Base-by-base conservation (phyloP, 2,797 vertebrate genomes). In the Orientallactaga sibirica region DNA sequence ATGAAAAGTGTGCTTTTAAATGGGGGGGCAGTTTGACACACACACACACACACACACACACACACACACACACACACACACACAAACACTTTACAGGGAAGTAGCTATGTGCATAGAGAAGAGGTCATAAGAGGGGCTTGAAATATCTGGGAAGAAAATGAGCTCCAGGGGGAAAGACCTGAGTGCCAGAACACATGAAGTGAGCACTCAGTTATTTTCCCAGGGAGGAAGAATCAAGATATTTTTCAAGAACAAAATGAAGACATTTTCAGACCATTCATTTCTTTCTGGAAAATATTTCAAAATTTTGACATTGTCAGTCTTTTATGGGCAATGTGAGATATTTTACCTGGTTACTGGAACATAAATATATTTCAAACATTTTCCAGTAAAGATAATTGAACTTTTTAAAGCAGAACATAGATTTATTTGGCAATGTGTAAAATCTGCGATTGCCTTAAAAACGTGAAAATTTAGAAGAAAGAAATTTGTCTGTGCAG, bases 151-250 rank as follows among this genome's bases (percentile, higher is more conserved):
- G 27, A 94, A 84, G 64, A 41, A 81, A 92, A 93, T 80, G 67
- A 61, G 88, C 92, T 88, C 33, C 27, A 41, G 94, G 88, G 73
- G 14, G 18, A 55, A 58, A 73, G 75, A 33, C 70, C 10, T 0
- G 55, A 37, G 3, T 74, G 37, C 61, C 84, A 78, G 85, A 95
- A 93, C 86, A 80, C 70, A 67, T 88, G 86, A 95, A 90, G 48
- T 55, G 71, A 93, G 18, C 41, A 27, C 55, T 86, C 90, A 93
- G 74, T 95, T 97, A 88, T 93, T 93, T 96, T 96, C 58, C 79
- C 80, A 58, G 19, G 33, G 27, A 95, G n/a, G 8, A 5, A 95
- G n/a, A 93, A 88, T 74, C 3, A 55, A 88, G 33, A 64, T 62
- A 94, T 92, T 61, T 94, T 95, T 94, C 71, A 33, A 81, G 70